These are phyloP conservation scores for Eudasyphora cyanicolor DNA, from an alignment of 2,888 invertebrate species.

Conservation along the genomic window DNA sequence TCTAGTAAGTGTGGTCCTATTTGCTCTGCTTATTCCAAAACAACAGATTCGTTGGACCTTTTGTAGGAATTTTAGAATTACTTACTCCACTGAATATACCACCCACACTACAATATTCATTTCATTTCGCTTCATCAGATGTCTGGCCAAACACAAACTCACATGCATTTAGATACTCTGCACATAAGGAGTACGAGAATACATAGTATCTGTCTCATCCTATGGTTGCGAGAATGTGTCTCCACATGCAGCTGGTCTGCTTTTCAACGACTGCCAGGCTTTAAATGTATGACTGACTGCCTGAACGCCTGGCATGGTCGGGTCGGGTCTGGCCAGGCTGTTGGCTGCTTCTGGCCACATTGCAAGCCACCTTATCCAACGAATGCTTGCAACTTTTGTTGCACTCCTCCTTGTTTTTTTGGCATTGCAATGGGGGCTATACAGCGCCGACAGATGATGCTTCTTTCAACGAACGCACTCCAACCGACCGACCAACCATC, in stretches of 20 bases:
- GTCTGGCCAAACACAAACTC: conserved; percentile 15
- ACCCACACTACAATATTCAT: conserved; percentile 12
- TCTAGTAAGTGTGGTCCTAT: too few species aligned
- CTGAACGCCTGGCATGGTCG: not conserved
- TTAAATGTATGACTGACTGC: not conserved
- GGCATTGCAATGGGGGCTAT: not conserved
- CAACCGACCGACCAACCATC: conserved; percentile 22
- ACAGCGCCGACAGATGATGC: conserved; percentile 37
- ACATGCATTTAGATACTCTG: conserved; percentile 9
- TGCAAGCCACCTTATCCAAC: conserved; percentile 44
- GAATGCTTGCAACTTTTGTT: conserved; percentile 56
- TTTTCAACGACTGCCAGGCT: conserved; percentile 1
- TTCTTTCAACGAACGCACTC: conserved; percentile 49
- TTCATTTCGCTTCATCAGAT: conserved; percentile 9
- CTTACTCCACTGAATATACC: not conserved
- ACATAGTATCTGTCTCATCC: too few species aligned
- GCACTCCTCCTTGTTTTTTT: not conserved
- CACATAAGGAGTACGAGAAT: too few species aligned
- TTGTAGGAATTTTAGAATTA: too few species aligned
- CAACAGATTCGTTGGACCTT: too few species aligned
- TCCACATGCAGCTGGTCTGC: conserved; percentile 32
- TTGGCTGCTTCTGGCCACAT: not conserved
- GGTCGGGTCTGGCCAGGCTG: not conserved
- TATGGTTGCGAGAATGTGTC: not conserved
- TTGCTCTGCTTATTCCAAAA: too few species aligned